A percentile compares a stretch with the other conserved stretches of the same genome.
phyloP scores from a whole-genome alignment of 2,888 invertebrate genomes.

The Caenorhabditis sp. region DNA sequence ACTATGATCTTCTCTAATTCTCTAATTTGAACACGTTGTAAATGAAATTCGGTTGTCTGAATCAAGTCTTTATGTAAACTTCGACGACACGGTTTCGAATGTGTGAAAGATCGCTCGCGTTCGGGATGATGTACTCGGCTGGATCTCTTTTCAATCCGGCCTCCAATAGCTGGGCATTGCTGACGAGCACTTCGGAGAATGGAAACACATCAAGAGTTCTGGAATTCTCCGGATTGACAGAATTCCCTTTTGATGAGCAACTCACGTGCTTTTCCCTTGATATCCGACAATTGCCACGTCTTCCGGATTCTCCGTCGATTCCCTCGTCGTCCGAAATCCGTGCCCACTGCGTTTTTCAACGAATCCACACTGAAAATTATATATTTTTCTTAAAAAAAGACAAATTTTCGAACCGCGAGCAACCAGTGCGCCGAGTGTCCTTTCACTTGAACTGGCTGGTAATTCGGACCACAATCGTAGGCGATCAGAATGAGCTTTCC shows the following conservation, averaged over 20 bases:
- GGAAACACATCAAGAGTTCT: slow-evolving; percentile 70
- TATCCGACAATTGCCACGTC: slow-evolving; percentile 58
- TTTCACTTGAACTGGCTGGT: slow-evolving; percentile 63
- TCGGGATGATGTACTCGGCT: slow-evolving; percentile 44
- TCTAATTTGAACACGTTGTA: background rate
- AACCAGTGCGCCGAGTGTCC: slow-evolving; percentile 76
- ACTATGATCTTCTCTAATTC: slow-evolving; percentile 13
- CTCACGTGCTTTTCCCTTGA: slow-evolving; percentile 74
- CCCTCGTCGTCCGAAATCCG: slow-evolving; percentile 8
- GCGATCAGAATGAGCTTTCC: slow-evolving; percentile 65
- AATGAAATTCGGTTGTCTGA: slow-evolving; percentile 4
- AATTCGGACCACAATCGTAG: slow-evolving; percentile 77
- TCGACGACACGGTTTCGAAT: slow-evolving; percentile 26
- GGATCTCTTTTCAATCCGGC: slow-evolving; percentile 54
- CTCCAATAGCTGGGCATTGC: slow-evolving; percentile 72
- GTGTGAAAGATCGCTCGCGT: slow-evolving; percentile 29
- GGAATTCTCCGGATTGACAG: no score
- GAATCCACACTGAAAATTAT: slow-evolving; percentile 40
- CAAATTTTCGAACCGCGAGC: slow-evolving; percentile 60
- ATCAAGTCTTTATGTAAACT: slow-evolving; percentile 1
- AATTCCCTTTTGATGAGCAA: background rate
- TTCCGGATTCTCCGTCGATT: background rate
- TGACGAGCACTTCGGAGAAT: slow-evolving; percentile 57
- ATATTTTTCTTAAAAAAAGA: background rate
- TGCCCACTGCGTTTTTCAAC: slow-evolving; percentile 8